Base-by-base conservation (phyloP, 2,113 vertebrate genomes). In the Amazona guildingii region DNA sequence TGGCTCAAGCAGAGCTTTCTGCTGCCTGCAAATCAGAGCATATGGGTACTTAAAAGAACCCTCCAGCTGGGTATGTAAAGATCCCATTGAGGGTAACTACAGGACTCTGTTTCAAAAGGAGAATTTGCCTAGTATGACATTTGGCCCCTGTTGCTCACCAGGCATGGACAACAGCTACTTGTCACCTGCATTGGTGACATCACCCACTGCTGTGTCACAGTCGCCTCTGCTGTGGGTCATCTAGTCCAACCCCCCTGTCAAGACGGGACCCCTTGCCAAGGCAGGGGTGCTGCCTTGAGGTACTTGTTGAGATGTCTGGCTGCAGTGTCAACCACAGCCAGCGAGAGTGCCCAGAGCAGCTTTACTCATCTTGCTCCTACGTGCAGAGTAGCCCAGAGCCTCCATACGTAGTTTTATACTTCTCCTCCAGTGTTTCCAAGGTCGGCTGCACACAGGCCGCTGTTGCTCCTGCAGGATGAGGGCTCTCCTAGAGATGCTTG, bases 291-390 rank as follows among this genome's bases (percentile, higher is more conserved):
- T 59, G 57, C 57, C 57, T 35, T 35, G 57, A 16, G 21, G 35
- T 59, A 14, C 57, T 33, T 59, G 21, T 59, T 43, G 70, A 51
- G 67, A 29, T 31, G 19, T 16, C 51, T 3, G 1, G 23, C 17
- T 64, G 79, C 72, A 39, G 3, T 13, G 13, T 14, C 55, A 51
- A 48, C 39, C 35, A 46, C 59, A 68, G 57, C 52, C 66, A 70
- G 64, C 0, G 0, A 59, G 37, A 75, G n/a, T 4, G 63, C 17
- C 49, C 6, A 0, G 5, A 2, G n/a, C 0, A 0, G 59, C 69
- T 62, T 86, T 54, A 20, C 31, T 35, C 51, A 6, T 7, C 24
- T 25, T 63, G 46, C 31, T 82, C 37, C 55, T 64, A 12, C 0
- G 0, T 7, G 70, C 43, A 64, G 62, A 46, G 43, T 16, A 49